These are phyloP conservation scores for Spea multiplicata DNA, from an alignment of 2,113 vertebrate species.

Conservation along the genomic window DNA sequence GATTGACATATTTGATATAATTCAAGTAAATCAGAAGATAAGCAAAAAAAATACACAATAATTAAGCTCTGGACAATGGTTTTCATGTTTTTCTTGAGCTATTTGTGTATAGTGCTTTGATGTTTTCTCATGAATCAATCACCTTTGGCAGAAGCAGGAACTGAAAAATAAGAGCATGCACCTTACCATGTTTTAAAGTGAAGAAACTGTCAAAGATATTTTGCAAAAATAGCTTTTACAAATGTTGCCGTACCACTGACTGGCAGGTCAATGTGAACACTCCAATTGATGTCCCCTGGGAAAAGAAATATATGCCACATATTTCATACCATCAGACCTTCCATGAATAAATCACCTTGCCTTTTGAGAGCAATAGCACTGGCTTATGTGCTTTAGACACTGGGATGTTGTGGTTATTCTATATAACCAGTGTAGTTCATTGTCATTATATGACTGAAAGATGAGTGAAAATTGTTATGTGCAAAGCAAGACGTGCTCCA, in stretches of 20 bases:
- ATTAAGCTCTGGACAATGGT: no score
- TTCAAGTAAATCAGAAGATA: no score
- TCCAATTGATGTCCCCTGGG: neutral
- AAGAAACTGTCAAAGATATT: neutral
- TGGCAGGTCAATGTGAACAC: slow-evolving; percentile 13
- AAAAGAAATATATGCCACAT: slow-evolving; percentile 7
- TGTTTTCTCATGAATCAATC: neutral
- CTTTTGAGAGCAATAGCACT: neutral
- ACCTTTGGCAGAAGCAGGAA: neutral
- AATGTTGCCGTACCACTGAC: neutral
- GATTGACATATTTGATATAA: no score
- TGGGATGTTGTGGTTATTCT: neutral
- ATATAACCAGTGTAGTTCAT: no score
- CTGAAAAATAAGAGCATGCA: neutral
- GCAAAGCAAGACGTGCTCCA: no score
- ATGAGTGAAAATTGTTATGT: no score
- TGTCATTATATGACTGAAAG: no score
- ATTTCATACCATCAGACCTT: neutral
- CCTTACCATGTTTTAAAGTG: neutral
- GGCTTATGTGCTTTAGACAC: neutral
- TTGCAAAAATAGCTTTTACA: slow-evolving; percentile 3
- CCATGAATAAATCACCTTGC: slow-evolving; percentile 12
- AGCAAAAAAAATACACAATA: no score
- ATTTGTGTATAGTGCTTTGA: no score
- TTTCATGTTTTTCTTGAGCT: no score